phyloP scores from a whole-genome alignment of 2,888 invertebrate genomes.

The Brachypterus glaber region DNA sequence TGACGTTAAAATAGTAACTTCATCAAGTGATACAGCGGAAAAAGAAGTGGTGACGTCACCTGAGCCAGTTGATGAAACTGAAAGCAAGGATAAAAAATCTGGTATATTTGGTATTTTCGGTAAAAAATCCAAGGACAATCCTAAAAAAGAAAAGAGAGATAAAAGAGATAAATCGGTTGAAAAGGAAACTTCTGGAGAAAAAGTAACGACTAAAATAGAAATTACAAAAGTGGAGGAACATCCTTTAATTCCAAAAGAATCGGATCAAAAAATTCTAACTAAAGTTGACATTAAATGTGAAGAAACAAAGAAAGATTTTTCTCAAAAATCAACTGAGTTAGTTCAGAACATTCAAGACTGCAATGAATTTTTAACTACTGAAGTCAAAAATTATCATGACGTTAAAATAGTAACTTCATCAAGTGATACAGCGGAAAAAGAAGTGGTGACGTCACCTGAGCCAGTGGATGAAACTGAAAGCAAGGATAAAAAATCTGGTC shows the following conservation, averaged over 20 bases:
- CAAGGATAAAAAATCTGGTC: conserved; percentile 11
- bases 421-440: no score
- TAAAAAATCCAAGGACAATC: conserved; percentile 24
- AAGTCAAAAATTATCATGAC: not conserved
- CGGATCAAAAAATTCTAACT: not conserved
- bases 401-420: not conserved
- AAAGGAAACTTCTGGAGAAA: conserved; percentile 9
- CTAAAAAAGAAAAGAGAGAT: conserved; percentile 22
- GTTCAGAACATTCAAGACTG: not conserved
- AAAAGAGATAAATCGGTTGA: conserved; percentile 21
- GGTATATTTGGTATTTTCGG: conserved; percentile 27
- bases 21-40: no score
- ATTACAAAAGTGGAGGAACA: conserved; percentile 6
- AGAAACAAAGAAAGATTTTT: conserved; percentile 12
- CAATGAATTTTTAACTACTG: not conserved
- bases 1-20: no score
- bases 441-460: no score
- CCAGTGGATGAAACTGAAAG: conserved; percentile 16
- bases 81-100: no score
- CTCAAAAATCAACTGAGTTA: not conserved
- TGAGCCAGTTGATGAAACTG: no score
- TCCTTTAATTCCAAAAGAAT: no score
- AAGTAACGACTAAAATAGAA: no score
- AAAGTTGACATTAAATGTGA: conserved; percentile 12
- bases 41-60: conserved; percentile 20